Evolutionary conservation across 37 sponge, comb jelly and placozoan species (phyloP).

Genomic region (Corticium candelabrum): DNA sequence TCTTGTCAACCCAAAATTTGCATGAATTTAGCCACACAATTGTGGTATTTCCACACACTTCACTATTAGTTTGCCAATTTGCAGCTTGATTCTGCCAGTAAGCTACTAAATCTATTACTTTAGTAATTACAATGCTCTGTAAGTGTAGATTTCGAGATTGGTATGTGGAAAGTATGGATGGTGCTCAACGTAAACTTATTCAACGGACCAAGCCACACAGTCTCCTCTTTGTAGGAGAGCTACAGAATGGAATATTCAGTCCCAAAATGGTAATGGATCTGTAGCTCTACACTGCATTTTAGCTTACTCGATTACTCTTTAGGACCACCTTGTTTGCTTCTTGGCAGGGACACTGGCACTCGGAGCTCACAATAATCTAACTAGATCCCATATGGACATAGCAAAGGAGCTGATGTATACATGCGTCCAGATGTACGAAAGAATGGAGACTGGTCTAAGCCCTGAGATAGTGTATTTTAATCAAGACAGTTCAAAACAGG

Average conservation of each 20-base stretch:
- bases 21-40: too few species aligned
- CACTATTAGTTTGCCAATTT: too few species aligned
- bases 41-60: too few species aligned
- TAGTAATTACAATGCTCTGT: too few species aligned
- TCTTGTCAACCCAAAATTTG: too few species aligned
- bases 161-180: constrained; percentile 59
- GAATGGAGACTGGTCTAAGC: constrained; percentile 78
- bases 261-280: constrained; percentile 27
- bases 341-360: constrained; percentile 81
- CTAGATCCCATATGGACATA: constrained; percentile 37
- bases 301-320: too few species aligned
- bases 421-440: constrained; percentile 84
- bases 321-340: constrained; percentile 72
- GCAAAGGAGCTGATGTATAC: constrained; percentile 74
- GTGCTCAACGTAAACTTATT: constrained; percentile 50
- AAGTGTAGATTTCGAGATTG: constrained; percentile 58
- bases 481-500: too few species aligned
- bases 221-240: constrained; percentile 71
- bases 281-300: too few species aligned
- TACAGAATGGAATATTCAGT: constrained; percentile 12
- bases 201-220: constrained; percentile 46
- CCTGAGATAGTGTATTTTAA: constrained; percentile 95
- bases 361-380: constrained; percentile 59
- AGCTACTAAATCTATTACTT: too few species aligned
- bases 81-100: too few species aligned